Percentiles rank a stretch among this genome's conserved stretches.
Evolutionary conservation across 2,797 vertebrate species (phyloP).

Genomic region (Smutsia gigantea): DNA sequence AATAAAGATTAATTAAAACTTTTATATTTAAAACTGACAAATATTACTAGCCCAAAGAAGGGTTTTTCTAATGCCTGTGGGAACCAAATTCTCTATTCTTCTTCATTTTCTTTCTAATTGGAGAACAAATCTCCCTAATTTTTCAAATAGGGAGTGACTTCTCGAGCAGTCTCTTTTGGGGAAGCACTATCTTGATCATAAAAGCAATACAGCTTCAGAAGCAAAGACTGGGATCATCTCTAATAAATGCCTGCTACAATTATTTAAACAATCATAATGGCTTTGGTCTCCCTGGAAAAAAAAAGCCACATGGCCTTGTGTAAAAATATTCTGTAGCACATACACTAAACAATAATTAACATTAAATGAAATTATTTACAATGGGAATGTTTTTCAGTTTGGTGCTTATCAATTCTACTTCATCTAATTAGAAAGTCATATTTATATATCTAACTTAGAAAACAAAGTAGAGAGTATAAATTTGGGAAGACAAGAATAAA

Average conservation of each 20-base stretch:
- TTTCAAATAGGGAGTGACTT: conserved; percentile 5
- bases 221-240: neutral
- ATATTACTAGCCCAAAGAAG: neutral
- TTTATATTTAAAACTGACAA: conserved; percentile 18
- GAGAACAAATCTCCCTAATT: neutral
- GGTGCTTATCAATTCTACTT: neutral
- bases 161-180: neutral
- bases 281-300: neutral
- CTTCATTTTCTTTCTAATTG: neutral
- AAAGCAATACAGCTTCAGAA: neutral
- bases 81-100: neutral
- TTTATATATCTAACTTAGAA: neutral
- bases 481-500: neutral
- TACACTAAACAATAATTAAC: neutral
- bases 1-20: neutral
- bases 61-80: neutral
- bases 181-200: neutral
- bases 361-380: conserved; percentile 30
- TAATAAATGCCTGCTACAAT: neutral
- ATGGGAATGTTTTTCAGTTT: neutral
- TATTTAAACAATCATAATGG: neutral
- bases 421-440: conserved; percentile 1
- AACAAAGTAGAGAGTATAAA: neutral
- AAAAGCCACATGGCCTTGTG: neutral
- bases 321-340: conserved; percentile 26